Evolutionary conservation across 2,888 invertebrate species (phyloP).

Genomic region (Agrenia bidenticulata): DNA sequence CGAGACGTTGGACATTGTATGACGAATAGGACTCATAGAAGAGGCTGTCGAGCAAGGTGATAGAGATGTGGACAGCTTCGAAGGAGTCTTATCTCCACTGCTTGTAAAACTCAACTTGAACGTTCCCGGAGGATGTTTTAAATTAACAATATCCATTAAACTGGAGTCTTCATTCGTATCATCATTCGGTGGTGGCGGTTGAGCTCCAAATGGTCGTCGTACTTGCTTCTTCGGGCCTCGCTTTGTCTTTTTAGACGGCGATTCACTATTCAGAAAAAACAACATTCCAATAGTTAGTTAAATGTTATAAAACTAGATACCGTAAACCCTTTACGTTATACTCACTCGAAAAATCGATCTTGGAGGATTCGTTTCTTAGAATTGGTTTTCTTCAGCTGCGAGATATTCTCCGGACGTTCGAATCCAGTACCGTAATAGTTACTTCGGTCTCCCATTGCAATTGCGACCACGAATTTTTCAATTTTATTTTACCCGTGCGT

Average conservation of each 20-base stretch:
- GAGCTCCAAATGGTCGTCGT: slow-evolving; percentile 29
- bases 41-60: slow-evolving; percentile 34
- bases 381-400: slow-evolving; percentile 75
- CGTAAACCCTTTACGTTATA: slow-evolving; percentile 11
- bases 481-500: too few relatives aligned
- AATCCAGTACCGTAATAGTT: slow-evolving; percentile 56
- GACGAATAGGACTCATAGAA: slow-evolving; percentile 28
- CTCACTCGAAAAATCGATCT: slow-evolving; percentile 61
- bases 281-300: too few relatives aligned
- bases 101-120: slow-evolving; percentile 16
- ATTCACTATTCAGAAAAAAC: too few relatives aligned
- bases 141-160: slow-evolving; percentile 40
- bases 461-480: too few relatives aligned
- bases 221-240: slow-evolving; percentile 19
- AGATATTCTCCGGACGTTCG: slow-evolving; percentile 64
- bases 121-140: slow-evolving; percentile 25
- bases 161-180: slow-evolving; percentile 46
- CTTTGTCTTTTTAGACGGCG: slow-evolving; percentile 28
- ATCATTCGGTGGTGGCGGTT: slow-evolving; percentile 41
- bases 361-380: slow-evolving; percentile 75
- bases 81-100: slow-evolving; percentile 22
- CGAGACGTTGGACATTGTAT: background rate
- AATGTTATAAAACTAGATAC: too few relatives aligned
- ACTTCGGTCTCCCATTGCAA: slow-evolving; percentile 6
- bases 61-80: slow-evolving; percentile 23